Conservation (phyloP, 2,888 invertebrate species). For the Gibbula magus region DNA sequence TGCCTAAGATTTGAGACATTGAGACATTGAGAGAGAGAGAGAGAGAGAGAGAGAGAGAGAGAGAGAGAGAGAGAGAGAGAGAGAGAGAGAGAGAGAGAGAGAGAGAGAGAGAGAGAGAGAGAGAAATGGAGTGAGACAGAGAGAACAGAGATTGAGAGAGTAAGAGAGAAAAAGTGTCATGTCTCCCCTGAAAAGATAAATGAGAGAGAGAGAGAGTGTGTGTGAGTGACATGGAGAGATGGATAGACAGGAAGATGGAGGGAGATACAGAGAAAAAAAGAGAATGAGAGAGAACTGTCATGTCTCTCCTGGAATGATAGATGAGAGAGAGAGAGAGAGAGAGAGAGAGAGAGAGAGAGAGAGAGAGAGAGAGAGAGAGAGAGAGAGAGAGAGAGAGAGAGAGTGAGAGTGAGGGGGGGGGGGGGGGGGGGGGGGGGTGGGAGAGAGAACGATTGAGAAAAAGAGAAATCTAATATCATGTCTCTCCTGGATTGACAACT, state of each 20-base stretch:
- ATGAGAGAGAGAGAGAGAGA: too few relatives aligned
- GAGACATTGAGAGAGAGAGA: neutral
- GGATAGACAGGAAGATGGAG: too few relatives aligned
- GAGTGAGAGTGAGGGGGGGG: too few relatives aligned
- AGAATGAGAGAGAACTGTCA: neutral
- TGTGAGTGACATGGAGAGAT: neutral
- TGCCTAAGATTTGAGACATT: too few relatives aligned
- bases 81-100: neutral
- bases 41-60: too few relatives aligned
- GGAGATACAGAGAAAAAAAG: neutral
- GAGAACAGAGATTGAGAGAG: neutral
- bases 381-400: neutral
- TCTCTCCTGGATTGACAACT: too few relatives aligned
- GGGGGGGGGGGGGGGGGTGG: too few relatives aligned
- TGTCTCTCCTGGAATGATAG: too few relatives aligned
- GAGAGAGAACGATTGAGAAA: too few relatives aligned
- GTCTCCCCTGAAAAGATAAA: neutral
- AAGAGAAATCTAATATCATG: too few relatives aligned
- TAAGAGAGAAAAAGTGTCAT: neutral
- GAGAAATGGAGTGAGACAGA: too few relatives aligned
- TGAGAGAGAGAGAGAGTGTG: slow-evolving; percentile 19
- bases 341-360: neutral
- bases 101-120: neutral
- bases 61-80: too few relatives aligned
- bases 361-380: neutral